A percentile compares a stretch with the other conserved stretches of the same genome.
phyloP scores from a whole-genome alignment of 2,888 invertebrate genomes.

The Chrysodeixis includens region DNA sequence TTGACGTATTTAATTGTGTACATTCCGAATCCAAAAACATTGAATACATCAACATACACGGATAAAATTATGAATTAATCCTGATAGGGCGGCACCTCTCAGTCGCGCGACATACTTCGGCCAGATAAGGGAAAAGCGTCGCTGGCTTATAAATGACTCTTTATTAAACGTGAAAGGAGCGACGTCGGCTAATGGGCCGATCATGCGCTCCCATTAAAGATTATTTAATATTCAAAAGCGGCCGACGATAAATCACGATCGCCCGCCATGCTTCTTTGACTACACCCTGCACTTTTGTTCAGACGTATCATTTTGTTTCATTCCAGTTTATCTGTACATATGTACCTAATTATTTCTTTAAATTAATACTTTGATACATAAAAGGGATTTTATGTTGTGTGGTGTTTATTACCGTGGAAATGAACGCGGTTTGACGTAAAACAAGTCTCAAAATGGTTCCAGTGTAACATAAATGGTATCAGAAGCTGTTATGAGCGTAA shows the following conservation, averaged over 20 bases:
- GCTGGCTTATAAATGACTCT: constrained; percentile 89
- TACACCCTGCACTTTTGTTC: constrained; percentile 86
- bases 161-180: constrained; percentile 89
- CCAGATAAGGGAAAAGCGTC: constrained; percentile 88
- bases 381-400: constrained; percentile 60
- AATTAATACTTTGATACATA: constrained; percentile 59
- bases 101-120: constrained; percentile 86
- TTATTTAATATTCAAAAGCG: constrained; percentile 90
- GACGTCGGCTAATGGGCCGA: constrained; percentile 89
- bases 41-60: constrained; percentile 73
- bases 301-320: constrained; percentile 71
- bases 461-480: constrained; percentile 72
- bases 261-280: constrained; percentile 86
- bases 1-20: constrained; percentile 68
- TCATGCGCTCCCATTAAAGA: constrained; percentile 90
- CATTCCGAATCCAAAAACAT: constrained; percentile 65
- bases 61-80: constrained; percentile 88
- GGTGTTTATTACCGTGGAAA: constrained; percentile 57
- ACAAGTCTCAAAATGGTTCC: constrained; percentile 67
- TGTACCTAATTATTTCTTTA: constrained; percentile 57
- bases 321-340: constrained; percentile 61
- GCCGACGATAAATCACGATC: constrained; percentile 87
- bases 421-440: constrained; percentile 63
- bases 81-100: constrained; percentile 88
- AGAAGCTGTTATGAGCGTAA: constrained; percentile 77